Evolutionary conservation across 2,797 vertebrate genomes (phyloP).

Genomic region (Rhincodon typus): DNA sequence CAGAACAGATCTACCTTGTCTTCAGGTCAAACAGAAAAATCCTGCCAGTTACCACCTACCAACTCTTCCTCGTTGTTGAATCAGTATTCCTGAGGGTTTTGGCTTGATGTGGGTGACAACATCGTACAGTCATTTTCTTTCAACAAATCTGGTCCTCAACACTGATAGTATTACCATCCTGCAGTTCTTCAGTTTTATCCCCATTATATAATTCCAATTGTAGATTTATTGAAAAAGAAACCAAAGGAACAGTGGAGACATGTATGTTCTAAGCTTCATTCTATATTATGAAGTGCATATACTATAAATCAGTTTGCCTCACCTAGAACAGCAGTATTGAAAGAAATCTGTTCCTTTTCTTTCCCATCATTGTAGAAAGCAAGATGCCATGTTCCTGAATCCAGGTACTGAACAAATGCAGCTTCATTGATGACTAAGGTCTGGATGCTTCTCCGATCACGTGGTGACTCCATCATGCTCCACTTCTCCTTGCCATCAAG

Average conservation of each 20-base stretch:
- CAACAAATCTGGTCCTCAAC: neutral
- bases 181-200: neutral
- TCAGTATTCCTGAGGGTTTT: neutral
- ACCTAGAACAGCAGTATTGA: slow-evolving; percentile 88
- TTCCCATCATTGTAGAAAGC: slow-evolving; percentile 96
- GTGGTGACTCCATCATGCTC: slow-evolving; percentile 89
- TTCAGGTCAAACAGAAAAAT: neutral
- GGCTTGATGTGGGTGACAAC: neutral
- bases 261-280: neutral
- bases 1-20: neutral
- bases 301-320: slow-evolving; percentile 47
- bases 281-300: neutral
- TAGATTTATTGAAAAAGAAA: neutral
- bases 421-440: slow-evolving; percentile 94
- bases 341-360: slow-evolving; percentile 87
- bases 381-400: slow-evolving; percentile 88
- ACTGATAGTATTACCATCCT: neutral
- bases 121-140: neutral
- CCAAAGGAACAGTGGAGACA: neutral
- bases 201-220: neutral
- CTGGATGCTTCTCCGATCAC: slow-evolving; percentile 88
- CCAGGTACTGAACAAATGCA: slow-evolving; percentile 91
- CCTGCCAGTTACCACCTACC: neutral
- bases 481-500: slow-evolving; percentile 97
- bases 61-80: too few relatives aligned